Evolutionary conservation across 2,797 vertebrate genomes (phyloP).

Genomic region (Steatocranus sp.): DNA sequence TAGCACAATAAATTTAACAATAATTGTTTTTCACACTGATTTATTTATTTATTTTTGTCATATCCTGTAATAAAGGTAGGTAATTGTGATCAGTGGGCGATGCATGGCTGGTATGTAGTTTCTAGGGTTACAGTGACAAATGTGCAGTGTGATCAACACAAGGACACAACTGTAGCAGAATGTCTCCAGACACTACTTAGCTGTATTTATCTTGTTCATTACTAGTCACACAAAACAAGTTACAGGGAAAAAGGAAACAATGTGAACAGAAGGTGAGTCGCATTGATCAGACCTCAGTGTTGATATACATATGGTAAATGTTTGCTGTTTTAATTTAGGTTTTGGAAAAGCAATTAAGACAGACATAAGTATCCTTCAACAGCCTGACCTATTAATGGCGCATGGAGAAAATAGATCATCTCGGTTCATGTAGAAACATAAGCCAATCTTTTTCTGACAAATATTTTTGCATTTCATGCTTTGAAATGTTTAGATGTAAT

Average conservation of each 20-base stretch:
- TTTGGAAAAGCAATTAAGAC: neutral
- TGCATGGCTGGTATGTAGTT: neutral
- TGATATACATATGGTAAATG: neutral
- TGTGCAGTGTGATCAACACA: neutral
- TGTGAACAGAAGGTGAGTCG: neutral
- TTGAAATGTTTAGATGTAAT: neutral
- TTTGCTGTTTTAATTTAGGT: neutral
- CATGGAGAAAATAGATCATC: neutral
- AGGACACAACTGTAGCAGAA: neutral
- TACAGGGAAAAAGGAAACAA: neutral
- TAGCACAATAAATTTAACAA: neutral
- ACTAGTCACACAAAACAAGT: neutral
- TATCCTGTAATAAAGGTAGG: neutral
- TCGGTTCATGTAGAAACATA: neutral
- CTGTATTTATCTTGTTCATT: neutral
- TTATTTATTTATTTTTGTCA: neutral
- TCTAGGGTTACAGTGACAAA: neutral
- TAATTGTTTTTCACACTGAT: neutral
- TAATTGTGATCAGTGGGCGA: neutral
- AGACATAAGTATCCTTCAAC: neutral
- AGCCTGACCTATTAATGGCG: neutral
- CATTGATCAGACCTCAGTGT: neutral
- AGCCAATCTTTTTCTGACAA: neutral
- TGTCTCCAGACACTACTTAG: neutral
- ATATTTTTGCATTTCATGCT: neutral